Evolutionary conservation across 2,113 vertebrate species (phyloP).

Genomic region (Echinops telfairi): DNA sequence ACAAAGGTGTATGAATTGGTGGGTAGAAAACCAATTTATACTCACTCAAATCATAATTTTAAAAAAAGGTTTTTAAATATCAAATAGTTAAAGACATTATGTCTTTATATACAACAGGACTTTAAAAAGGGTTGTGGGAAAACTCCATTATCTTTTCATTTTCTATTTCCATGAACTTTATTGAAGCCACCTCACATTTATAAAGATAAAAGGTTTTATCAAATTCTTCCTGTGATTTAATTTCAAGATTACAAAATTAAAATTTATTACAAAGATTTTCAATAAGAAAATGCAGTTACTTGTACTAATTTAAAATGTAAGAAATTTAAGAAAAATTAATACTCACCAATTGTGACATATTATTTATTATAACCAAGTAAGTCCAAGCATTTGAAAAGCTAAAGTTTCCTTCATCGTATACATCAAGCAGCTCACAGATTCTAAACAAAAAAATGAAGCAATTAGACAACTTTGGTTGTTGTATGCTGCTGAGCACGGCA

Average conservation of each 20-base stretch:
- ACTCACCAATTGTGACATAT: conserved; percentile 97
- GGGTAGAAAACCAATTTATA: too few relatives aligned
- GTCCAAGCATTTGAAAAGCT: conserved; percentile 98
- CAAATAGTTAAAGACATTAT: conserved; percentile 20
- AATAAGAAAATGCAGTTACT: conserved; percentile 22
- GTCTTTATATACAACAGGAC: not conserved
- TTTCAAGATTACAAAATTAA: conserved; percentile 50
- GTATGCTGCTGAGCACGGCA: not conserved
- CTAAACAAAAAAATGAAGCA: conserved; percentile 82
- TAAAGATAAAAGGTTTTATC: not conserved
- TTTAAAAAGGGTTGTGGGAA: too few relatives aligned
- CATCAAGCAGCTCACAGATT: conserved; percentile 93
- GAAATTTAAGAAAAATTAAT: conserved; percentile 33
- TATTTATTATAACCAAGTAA: conserved; percentile 98
- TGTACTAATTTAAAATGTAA: not conserved
- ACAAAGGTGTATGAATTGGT: too few relatives aligned
- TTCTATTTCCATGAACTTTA: too few relatives aligned
- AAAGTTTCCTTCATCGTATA: conserved; percentile 98
- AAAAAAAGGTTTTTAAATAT: not conserved
- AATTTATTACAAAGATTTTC: conserved; percentile 13
- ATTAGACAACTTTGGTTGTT: conserved; percentile 64
- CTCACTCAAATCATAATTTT: too few relatives aligned
- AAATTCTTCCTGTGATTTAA: conserved; percentile 33
- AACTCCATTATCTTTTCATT: too few relatives aligned
- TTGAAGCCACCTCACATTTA: not conserved